Evolutionary conservation across 2,888 invertebrate genomes (phyloP).

Genomic region (Drosophila paracracens): DNA sequence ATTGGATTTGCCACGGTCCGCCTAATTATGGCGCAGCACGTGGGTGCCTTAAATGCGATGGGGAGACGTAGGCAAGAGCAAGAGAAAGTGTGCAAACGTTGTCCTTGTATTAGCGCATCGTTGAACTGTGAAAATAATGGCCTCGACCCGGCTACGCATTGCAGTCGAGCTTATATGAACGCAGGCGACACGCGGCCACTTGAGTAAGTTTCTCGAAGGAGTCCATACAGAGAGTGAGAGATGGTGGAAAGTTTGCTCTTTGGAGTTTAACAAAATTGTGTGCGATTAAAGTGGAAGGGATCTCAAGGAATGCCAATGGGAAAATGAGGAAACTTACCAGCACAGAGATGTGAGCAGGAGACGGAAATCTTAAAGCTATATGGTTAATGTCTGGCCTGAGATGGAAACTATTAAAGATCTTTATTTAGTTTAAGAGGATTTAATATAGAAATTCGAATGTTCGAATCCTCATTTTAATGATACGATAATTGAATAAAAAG

Average conservation of each 20-base stretch:
- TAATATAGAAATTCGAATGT: background rate
- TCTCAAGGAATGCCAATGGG: background rate
- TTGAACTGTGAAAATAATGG: slow-evolving; percentile 69
- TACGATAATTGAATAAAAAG: no score
- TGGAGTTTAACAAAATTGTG: slow-evolving; percentile 12
- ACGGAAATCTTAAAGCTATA: background rate
- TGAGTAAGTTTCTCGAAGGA: slow-evolving; percentile 15
- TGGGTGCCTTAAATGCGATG: slow-evolving; percentile 31
- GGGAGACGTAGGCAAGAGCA: background rate
- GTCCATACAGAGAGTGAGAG: background rate
- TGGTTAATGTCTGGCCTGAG: background rate
- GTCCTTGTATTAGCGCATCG: slow-evolving; percentile 67
- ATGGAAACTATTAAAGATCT: background rate
- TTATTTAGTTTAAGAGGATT: background rate
- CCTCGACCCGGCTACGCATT: slow-evolving; percentile 37
- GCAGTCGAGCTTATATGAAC: slow-evolving; percentile 28
- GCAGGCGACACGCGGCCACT: slow-evolving; percentile 46
- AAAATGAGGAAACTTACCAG: background rate
- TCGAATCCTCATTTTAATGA: background rate
- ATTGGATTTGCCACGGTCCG: slow-evolving; percentile 69
- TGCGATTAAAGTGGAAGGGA: slow-evolving; percentile 12
- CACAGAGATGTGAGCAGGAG: background rate
- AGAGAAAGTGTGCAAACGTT: slow-evolving; percentile 42
- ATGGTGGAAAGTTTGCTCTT: slow-evolving; percentile 10
- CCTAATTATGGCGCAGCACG: slow-evolving; percentile 71